Evolutionary conservation across 2,797 vertebrate genomes (phyloP).

Genomic region (Todus mexicanus): DNA sequence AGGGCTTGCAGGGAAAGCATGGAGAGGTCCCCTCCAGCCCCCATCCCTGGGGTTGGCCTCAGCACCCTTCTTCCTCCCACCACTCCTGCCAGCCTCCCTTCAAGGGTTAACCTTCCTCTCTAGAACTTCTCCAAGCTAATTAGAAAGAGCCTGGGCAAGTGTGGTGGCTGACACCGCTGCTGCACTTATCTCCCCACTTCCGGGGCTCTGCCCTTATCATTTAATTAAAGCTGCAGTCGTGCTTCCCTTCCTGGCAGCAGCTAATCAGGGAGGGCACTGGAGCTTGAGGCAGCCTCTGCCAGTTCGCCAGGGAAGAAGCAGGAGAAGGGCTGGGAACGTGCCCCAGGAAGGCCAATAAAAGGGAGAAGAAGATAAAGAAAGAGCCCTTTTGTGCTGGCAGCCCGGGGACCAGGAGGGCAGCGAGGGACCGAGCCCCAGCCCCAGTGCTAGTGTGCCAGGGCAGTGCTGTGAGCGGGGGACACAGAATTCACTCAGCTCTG

Average conservation of each 20-base stretch:
- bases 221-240: constrained; percentile 57
- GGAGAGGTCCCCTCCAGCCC: background rate
- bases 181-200: constrained; percentile 61
- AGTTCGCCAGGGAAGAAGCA: background rate
- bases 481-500: background rate
- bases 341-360: background rate
- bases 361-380: background rate
- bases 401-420: background rate
- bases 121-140: constrained; percentile 40
- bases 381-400: background rate
- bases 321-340: background rate
- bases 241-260: constrained; percentile 30
- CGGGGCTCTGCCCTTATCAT: constrained; percentile 67
- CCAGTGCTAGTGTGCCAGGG: background rate
- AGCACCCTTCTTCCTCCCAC: background rate
- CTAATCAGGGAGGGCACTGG: constrained; percentile 52
- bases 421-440: fast-evolving
- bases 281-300: constrained; percentile 28
- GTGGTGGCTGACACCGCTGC: constrained; percentile 11
- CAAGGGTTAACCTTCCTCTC: constrained; percentile 37
- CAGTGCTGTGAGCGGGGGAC: fast-evolving
- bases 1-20: fast-evolving
- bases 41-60: background rate
- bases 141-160: constrained; percentile 44
- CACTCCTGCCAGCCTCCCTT: background rate